A percentile compares a stretch with the other conserved stretches of the same genome.
phyloP scores from a whole-genome alignment of 2,888 invertebrate species.

The Epistrophella euchroma region DNA sequence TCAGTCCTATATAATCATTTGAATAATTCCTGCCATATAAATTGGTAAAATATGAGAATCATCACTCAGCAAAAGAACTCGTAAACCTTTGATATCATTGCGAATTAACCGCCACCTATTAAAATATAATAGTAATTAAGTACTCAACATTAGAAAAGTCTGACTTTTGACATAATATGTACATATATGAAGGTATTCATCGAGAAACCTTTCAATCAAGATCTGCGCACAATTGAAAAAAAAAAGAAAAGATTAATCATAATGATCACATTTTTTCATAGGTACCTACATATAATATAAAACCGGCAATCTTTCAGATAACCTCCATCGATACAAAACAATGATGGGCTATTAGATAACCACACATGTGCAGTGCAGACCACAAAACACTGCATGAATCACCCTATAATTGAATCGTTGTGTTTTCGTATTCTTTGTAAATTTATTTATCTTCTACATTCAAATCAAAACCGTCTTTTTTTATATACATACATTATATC shows the following conservation, averaged over 20 bases:
- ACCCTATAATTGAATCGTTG: conserved; percentile 60
- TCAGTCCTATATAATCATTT: not conserved
- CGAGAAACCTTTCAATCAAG: conserved; percentile 30
- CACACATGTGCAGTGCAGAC: conserved; percentile 56
- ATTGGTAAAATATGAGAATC: not conserved
- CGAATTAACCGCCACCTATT: not conserved
- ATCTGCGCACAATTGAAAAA: not conserved
- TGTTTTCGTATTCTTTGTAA: conserved; percentile 1
- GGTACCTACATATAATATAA: not conserved
- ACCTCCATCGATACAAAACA: conserved; percentile 55
- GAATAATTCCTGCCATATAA: conserved; percentile 2
- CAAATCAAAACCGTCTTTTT: conserved; percentile 40
- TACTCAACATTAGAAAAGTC: conserved; percentile 19
- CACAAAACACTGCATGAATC: conserved; percentile 53
- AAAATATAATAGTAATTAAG: conserved; percentile 46
- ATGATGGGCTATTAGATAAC: conserved; percentile 63
- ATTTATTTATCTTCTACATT: conserved; percentile 23
- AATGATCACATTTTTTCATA: conserved; percentile 7
- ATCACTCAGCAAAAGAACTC: not conserved
- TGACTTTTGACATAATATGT: not conserved
- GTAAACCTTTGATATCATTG: not conserved
- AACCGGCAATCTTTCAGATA: conserved; percentile 40
- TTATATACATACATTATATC: too few species aligned
- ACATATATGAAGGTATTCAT: conserved; percentile 2
- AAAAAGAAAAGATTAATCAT: conserved; percentile 41